Conservation (phyloP, 1,140 invertebrate species). For the Drosophila mojavensis region DNA sequence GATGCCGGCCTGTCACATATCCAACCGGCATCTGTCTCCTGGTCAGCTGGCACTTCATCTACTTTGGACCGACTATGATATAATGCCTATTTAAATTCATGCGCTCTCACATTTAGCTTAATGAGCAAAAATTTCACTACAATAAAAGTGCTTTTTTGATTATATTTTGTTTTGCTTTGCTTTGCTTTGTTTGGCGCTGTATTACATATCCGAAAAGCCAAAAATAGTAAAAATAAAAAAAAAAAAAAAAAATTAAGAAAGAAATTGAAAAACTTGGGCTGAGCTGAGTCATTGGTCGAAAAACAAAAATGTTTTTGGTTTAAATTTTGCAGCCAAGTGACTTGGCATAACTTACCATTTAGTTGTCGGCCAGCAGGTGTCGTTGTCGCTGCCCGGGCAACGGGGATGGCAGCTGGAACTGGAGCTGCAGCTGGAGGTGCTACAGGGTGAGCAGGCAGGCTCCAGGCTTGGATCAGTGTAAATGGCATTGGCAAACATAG, state of each 20-base stretch:
- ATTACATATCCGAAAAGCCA: slow-evolving; percentile 29
- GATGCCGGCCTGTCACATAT: slow-evolving; percentile 15
- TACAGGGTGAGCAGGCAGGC: neutral
- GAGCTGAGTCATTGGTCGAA: slow-evolving; percentile 33
- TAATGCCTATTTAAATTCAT: slow-evolving; percentile 61
- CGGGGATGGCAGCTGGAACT: slow-evolving; percentile 9
- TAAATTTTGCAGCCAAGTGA: slow-evolving; percentile 22
- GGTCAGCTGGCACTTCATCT: neutral
- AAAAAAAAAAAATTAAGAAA: slow-evolving; percentile 23
- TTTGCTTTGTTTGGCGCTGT: slow-evolving; percentile 32
- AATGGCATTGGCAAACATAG: slow-evolving; percentile 35
- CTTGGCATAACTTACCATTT: slow-evolving; percentile 67
- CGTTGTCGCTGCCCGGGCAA: neutral
- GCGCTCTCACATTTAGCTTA: slow-evolving; percentile 69
- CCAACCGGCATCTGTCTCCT: slow-evolving; percentile 7
- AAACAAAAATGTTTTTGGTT: slow-evolving; percentile 6
- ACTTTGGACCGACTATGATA: slow-evolving; percentile 51
- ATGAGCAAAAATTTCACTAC: slow-evolving; percentile 78
- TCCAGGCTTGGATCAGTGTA: neutral
- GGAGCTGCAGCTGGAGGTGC: slow-evolving; percentile 15
- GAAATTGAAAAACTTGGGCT: slow-evolving; percentile 29
- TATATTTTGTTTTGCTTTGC: slow-evolving; percentile 50
- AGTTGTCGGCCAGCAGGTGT: slow-evolving; percentile 55
- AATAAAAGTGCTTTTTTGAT: slow-evolving; percentile 71
- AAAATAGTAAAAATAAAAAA: no score